Evolutionary conservation across 2,797 vertebrate genomes (phyloP), one percentile per base, ranked within the genome.

Genomic region (Peromyscus attwateri): DNA sequence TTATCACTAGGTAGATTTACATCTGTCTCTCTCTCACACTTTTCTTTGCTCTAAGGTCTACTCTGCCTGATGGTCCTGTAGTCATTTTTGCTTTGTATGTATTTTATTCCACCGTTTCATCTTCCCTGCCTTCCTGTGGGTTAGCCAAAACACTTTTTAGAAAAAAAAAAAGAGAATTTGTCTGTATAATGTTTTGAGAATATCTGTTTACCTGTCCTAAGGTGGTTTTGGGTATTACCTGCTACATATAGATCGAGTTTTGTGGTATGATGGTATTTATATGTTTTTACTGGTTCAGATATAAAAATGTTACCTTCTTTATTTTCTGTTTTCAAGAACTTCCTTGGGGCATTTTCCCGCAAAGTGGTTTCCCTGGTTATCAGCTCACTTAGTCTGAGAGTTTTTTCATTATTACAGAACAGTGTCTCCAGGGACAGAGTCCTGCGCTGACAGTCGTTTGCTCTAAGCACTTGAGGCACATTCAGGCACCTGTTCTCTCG

Each of bases 1-100:
- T 89, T 87, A 82, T 92, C 68, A 55, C 46, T 87, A 77, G 82
- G 62, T 95, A 52, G 60, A 96, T 89, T 92, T 92, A 73, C 12
- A 73, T 87, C 83, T 62, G 29, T 37, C 43, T 66, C 46, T 49
- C 46, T 49, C 60, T 94, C 60, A 60, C 75, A 85, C 55, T 66
- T 89, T 64, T 40, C 66, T 94, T 23, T 85, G 6, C 3, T 89
- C 57, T 85, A n/a, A 91, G n/a, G 31, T 81, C 57, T 91, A 19
- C 2, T 89, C 75, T 77, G 70, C 81, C 73, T 89, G 84, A 71
- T 89, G 46, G 83, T 70, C 46, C 27, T 55, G 21, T 49, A 71
- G 25, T 85, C 62, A 37, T 19, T 93, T 75, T 89, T 80, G 60
- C 8, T 92, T 92, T 70, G 76, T 87, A 71, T 81, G 62, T 77